phyloP scores from a whole-genome alignment of 2,888 invertebrate species.

The Scrobipalpa costella region DNA sequence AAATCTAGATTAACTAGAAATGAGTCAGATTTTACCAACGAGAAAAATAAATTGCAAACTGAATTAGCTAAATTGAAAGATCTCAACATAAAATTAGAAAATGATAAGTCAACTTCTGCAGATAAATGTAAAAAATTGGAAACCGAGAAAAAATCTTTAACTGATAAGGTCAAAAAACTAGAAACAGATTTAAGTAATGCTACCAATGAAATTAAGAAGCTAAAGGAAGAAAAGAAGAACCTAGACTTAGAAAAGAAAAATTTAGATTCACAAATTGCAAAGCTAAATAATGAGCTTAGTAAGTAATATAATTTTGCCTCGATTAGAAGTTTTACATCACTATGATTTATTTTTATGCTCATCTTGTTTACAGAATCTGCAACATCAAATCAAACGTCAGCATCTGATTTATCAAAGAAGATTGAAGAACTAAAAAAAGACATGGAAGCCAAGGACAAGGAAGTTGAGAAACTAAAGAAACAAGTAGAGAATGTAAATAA shows the following conservation, averaged over 20 bases:
- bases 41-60: constrained; percentile 74
- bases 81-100: constrained; percentile 69
- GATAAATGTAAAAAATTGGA: constrained; percentile 62
- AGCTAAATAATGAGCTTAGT: constrained; percentile 83
- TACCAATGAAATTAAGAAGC: constrained; percentile 70
- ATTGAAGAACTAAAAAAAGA: constrained; percentile 84
- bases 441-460: constrained; percentile 83
- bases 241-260: constrained; percentile 82
- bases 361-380: constrained; percentile 70
- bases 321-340: not conserved
- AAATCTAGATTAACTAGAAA: constrained; percentile 73
- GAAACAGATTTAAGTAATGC: constrained; percentile 69
- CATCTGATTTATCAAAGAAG: constrained; percentile 80
- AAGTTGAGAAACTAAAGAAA: constrained; percentile 81
- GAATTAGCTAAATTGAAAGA: constrained; percentile 79
- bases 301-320: constrained; percentile 44
- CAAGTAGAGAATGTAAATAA: constrained; percentile 75
- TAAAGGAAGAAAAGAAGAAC: constrained; percentile 84
- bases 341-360: not conserved
- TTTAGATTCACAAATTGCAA: constrained; percentile 81
- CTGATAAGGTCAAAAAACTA: constrained; percentile 64
- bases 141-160: constrained; percentile 63
- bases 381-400: constrained; percentile 76
- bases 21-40: constrained; percentile 76
- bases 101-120: constrained; percentile 64